Evolutionary conservation across 2,113 vertebrate genomes (phyloP).

Genomic region (Bagarius yarrelli): DNA sequence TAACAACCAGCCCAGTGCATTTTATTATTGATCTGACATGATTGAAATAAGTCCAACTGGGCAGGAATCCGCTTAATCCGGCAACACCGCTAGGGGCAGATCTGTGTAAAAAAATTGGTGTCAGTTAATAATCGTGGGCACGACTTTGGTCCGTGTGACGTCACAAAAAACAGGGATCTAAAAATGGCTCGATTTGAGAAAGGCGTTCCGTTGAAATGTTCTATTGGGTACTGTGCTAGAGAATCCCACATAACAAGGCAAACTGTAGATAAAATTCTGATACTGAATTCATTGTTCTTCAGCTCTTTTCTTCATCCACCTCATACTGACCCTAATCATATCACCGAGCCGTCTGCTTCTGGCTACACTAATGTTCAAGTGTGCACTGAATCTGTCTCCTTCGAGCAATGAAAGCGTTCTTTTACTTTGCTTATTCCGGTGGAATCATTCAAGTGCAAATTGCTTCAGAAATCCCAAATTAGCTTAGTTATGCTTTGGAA

Average conservation of each 20-base stretch:
- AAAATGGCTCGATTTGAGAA: background rate
- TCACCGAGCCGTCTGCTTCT: constrained; percentile 19
- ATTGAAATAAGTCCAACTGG: too few species aligned
- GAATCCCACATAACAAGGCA: background rate
- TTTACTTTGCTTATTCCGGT: background rate
- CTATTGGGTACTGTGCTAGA: background rate
- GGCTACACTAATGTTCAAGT: constrained; percentile 22
- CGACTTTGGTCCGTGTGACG: too few species aligned
- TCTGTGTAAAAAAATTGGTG: too few species aligned
- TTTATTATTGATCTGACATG: too few species aligned
- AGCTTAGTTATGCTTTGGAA: constrained; percentile 27
- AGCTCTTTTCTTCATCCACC: constrained; percentile 26
- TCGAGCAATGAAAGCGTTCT: constrained; percentile 5
- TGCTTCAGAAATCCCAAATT: constrained; percentile 32
- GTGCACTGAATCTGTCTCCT: constrained; percentile 34
- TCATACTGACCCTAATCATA: constrained; percentile 43
- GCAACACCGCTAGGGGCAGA: too few species aligned
- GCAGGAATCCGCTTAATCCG: too few species aligned
- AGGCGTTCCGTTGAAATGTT: background rate
- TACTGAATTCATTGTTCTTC: constrained; percentile 29
- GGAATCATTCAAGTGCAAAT: constrained; percentile 43
- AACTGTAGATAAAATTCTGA: background rate
- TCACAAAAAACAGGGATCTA: too few species aligned
- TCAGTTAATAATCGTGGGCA: too few species aligned
- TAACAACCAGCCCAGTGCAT: too few species aligned